Evolutionary conservation across 2,113 vertebrate species (phyloP).

Genomic region (Thomomys bottae): DNA sequence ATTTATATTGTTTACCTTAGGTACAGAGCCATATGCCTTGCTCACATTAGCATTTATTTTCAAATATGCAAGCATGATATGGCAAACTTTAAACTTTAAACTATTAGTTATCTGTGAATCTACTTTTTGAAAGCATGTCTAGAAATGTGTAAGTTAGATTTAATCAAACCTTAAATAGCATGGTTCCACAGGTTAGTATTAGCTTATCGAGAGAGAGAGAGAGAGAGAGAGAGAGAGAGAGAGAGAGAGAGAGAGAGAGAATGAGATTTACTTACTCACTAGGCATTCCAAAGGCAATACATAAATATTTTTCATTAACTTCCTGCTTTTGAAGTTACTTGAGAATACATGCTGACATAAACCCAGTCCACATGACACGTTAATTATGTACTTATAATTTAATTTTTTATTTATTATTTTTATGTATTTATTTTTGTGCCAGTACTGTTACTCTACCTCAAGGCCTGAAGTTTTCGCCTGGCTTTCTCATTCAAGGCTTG

Average conservation of each 20-base stretch:
- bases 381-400: background rate
- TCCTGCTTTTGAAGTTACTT: background rate
- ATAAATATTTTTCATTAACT: background rate
- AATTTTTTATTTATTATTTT: too few species aligned
- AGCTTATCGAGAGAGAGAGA: background rate
- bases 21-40: background rate
- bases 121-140: background rate
- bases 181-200: background rate
- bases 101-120: background rate
- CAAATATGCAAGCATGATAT: background rate
- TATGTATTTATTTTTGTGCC: too few species aligned
- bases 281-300: background rate
- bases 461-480: too few species aligned
- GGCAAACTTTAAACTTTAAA: background rate
- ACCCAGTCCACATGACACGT: background rate
- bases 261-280: background rate
- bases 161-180: background rate
- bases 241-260: too few species aligned
- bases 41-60: background rate
- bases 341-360: background rate
- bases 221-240: too few species aligned
- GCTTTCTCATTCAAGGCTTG: too few species aligned
- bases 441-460: too few species aligned
- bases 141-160: background rate
- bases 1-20: background rate